Evolutionary conservation across 2,888 invertebrate species (phyloP), one percentile per base, ranked within the genome.

Genomic region (Thymelicus acteon): DNA sequence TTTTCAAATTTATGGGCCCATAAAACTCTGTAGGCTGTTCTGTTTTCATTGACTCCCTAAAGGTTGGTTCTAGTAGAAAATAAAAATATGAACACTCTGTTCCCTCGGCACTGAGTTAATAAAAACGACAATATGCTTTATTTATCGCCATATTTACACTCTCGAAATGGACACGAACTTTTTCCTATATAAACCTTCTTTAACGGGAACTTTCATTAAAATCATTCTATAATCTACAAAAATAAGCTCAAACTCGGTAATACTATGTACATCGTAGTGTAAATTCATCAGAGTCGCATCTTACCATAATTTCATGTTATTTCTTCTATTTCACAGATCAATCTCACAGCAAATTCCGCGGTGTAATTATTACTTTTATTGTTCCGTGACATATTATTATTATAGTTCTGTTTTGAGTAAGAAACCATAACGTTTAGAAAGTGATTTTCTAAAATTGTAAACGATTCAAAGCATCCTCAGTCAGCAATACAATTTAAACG

Each of bases 1-100:
- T 81, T 82, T 79, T 74, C 75, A 77, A 78, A 82, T 82, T 82
- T 82, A 82, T 79, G 77, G 72, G 72, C 76, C 73, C 73, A 74
- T 80, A 80, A 80, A 80, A 74, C 75, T 73, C 68, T 61, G 72
- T 73, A 73, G 74, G 68, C 73, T 72, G 71, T 75, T 75, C 75
- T 72, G 72, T 73, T 78, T 76, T 73, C 78, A 78, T 79, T 79
- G 77, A 76, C 75, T 73, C 73, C 72, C 58, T 54, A 72, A 73
- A 77, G 75, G 76, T 75, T 75, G 74, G 75, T 76, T 78, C 74
- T 74, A 75, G 74, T 74, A 72, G 70, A 76, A 70, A 74, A 73
- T 70, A 73, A 73, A 72, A 72, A 69, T 74, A 76, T 76, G 75
- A 73, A 72, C 58, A 72, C 54, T 73, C 57, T 67, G 49, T 52